Percentiles rank a stretch among this genome's conserved stretches.
These are phyloP conservation scores for Planiliza haematocheilus DNA, from an alignment of 2,113 vertebrate species.

Conservation along the genomic window DNA sequence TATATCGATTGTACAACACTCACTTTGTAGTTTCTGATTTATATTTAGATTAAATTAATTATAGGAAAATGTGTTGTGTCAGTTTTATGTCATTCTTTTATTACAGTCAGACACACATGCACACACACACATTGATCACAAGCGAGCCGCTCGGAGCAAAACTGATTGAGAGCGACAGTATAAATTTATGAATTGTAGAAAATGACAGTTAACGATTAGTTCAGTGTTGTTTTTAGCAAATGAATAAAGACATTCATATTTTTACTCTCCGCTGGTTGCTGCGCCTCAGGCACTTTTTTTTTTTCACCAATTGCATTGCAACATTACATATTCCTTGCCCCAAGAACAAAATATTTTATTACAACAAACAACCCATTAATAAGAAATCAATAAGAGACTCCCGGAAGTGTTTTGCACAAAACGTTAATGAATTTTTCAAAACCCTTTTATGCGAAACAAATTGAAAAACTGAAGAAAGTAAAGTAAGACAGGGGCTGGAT, in stretches of 20 bases:
- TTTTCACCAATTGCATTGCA: conserved; percentile 24
- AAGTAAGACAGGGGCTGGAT: conserved; percentile 38
- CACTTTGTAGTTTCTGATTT: conserved; percentile 22
- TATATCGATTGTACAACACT: conserved; percentile 26
- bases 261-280: conserved; percentile 33
- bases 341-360: conserved; percentile 75
- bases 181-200: conserved; percentile 37
- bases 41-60: conserved; percentile 31
- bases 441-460: conserved; percentile 69
- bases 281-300: conserved; percentile 44
- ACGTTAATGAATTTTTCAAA: conserved; percentile 79
- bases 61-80: conserved; percentile 24
- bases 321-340: conserved; percentile 71
- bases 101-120: background rate
- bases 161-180: conserved; percentile 4
- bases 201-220: conserved; percentile 46
- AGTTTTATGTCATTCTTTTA: conserved; percentile 14
- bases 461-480: conserved; percentile 67
- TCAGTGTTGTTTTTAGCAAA: conserved; percentile 32
- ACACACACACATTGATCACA: conserved; percentile 38
- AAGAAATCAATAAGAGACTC: conserved; percentile 79
- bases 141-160: conserved; percentile 13
- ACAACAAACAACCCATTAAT: conserved; percentile 83
- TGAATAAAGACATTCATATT: conserved; percentile 48
- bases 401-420: conserved; percentile 75